These are phyloP conservation scores for Pachypeltis micranthus DNA, from an alignment of 1,140 invertebrate species.

Conservation along the genomic window DNA sequence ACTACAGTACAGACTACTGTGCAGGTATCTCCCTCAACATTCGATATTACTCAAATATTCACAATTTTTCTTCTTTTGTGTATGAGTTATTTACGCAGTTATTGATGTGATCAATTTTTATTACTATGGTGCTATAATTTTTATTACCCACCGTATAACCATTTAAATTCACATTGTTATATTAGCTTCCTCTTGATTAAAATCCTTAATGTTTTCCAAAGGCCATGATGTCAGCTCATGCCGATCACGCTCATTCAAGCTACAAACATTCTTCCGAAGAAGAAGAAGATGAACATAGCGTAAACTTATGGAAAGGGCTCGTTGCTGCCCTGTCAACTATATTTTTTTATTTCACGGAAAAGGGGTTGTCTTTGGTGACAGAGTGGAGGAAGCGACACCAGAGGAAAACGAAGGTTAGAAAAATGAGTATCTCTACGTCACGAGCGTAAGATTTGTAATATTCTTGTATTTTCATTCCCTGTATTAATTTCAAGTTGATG, in stretches of 20 bases:
- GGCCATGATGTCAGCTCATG: conserved; percentile 39
- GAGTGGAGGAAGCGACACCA: conserved; percentile 60
- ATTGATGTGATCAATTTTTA: too few species aligned
- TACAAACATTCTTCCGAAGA: conserved; percentile 22
- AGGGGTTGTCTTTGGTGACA: conserved; percentile 61
- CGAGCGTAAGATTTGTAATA: too few species aligned
- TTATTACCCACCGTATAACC: too few species aligned
- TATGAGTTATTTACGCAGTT: too few species aligned
- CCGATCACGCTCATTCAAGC: conserved; percentile 31
- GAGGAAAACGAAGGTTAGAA: conserved; percentile 40
- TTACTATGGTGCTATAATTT: too few species aligned
- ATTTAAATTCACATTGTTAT: too few species aligned
- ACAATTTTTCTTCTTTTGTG: too few species aligned
- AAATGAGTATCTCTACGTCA: conserved; percentile 9
- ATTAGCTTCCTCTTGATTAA: background rate
- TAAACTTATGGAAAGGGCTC: conserved; percentile 71
- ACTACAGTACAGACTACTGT: too few species aligned
- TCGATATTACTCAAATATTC: too few species aligned
- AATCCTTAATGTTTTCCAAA: conserved; percentile 12
- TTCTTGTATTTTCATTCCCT: too few species aligned
- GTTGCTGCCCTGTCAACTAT: conserved; percentile 68
- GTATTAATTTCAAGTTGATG: too few species aligned
- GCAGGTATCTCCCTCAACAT: too few species aligned
- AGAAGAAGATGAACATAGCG: conserved; percentile 39
- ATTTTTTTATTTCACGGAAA: conserved; percentile 78